A percentile compares a stretch with the other conserved stretches of the same genome.
Evolutionary conservation across 2,797 vertebrate genomes (phyloP).

Genomic region (Poeciliopsis gracilis): DNA sequence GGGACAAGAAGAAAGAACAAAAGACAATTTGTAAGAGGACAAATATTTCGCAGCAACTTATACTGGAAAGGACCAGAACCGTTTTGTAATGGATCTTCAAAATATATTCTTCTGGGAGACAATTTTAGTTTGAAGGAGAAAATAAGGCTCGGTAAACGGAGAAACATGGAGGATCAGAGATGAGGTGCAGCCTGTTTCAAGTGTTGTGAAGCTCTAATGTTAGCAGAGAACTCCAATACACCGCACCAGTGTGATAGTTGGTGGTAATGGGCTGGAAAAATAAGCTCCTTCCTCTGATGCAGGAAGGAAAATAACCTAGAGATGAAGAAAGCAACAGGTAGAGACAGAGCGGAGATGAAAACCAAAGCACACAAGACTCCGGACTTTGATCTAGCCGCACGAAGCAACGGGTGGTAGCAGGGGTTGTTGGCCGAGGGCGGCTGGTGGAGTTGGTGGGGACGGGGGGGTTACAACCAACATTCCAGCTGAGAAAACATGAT

Average conservation of each 20-base stretch:
- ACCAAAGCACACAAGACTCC: slow-evolving; percentile 19
- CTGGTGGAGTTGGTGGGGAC: not conserved
- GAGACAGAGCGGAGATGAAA: slow-evolving; percentile 46
- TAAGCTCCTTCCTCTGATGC: slow-evolving; percentile 23
- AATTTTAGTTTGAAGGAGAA: not conserved
- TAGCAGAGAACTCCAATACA: not conserved
- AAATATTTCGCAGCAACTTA: not conserved
- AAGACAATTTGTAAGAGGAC: not conserved
- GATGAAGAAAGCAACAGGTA: slow-evolving; percentile 49
- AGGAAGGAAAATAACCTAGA: slow-evolving; percentile 27
- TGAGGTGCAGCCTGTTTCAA: not conserved
- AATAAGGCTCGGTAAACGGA: not conserved
- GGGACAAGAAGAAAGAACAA: not conserved
- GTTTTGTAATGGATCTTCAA: not conserved
- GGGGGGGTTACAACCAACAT: slow-evolving; percentile 41
- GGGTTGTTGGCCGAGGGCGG: not conserved
- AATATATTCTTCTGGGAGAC: not conserved
- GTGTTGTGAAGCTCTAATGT: slow-evolving; percentile 1
- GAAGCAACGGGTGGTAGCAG: slow-evolving; percentile 26
- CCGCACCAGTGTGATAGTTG: not conserved
- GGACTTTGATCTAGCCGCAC: slow-evolving; percentile 64
- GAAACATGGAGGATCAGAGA: not conserved
- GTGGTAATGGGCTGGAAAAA: slow-evolving; percentile 15
- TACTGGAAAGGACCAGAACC: not conserved
- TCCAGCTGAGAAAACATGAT: slow-evolving; percentile 71